Conservation (phyloP, 2,888 invertebrate species). For the Odiellus spinosus region DNA sequence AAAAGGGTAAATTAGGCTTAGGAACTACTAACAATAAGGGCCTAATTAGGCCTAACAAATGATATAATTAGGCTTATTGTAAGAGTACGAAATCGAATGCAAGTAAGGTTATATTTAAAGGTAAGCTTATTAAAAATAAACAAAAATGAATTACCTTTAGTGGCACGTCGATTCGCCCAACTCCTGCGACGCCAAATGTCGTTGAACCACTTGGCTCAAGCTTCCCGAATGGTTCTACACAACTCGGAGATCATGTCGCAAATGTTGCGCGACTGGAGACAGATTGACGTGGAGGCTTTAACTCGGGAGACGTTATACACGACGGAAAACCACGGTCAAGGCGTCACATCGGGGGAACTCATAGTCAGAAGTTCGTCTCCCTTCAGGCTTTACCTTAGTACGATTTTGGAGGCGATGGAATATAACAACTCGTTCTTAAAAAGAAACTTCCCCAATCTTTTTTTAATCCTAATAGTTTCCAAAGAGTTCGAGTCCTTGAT, state of each 20-base stretch:
- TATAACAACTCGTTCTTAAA: background rate
- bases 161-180: conserved; percentile 32
- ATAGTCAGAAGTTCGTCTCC: no score
- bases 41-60: background rate
- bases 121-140: background rate
- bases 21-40: no score
- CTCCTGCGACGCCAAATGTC: conserved; percentile 33
- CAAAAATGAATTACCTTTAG: conserved; percentile 21
- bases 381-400: background rate
- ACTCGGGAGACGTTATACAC: conserved; percentile 32
- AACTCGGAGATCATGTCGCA: conserved; percentile 31
- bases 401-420: background rate
- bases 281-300: conserved; percentile 31
- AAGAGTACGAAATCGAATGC: no score
- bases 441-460: background rate
- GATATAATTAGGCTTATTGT: no score
- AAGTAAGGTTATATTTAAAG: background rate
- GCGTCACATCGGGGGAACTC: no score
- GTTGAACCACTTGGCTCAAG: conserved; percentile 34
- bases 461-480: conserved; percentile 26
- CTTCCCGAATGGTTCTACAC: conserved; percentile 32
- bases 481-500: conserved; percentile 34
- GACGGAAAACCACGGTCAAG: conserved; percentile 26
- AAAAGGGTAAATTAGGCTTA: background rate
- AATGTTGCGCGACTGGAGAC: conserved; percentile 34